Evolutionary conservation across 2,113 vertebrate genomes (phyloP).

Genomic region (Balaenoptera acutorostrata): DNA sequence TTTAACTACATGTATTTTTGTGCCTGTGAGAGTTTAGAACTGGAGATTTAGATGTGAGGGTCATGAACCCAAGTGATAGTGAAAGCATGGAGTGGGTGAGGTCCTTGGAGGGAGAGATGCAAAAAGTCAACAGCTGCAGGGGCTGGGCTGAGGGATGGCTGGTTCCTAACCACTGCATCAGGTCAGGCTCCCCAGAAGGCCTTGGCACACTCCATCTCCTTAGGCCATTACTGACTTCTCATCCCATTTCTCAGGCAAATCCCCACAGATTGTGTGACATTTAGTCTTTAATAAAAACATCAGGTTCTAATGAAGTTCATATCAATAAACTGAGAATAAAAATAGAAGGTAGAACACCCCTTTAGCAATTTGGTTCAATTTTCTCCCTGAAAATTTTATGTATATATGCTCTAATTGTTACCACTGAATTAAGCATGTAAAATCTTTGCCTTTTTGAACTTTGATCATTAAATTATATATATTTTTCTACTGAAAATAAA

Average conservation of each 20-base stretch:
- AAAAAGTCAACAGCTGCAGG: background rate
- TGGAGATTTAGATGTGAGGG: background rate
- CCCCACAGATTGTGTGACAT: background rate
- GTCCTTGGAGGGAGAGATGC: background rate
- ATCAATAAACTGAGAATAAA: constrained; percentile 58
- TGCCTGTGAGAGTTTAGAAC: background rate
- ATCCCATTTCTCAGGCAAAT: background rate
- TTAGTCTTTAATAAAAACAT: background rate
- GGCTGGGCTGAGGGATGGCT: background rate
- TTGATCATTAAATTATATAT: background rate
- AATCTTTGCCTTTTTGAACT: background rate
- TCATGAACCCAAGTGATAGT: background rate
- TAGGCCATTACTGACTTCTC: background rate
- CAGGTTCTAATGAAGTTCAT: constrained; percentile 25
- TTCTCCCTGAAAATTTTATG: background rate
- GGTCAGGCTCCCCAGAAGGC: background rate
- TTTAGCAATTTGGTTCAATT: background rate
- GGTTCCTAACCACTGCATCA: background rate
- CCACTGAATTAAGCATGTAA: background rate
- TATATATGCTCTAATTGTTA: background rate
- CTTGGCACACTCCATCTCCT: background rate
- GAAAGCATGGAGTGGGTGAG: background rate
- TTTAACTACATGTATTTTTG: background rate
- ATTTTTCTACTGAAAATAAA: constrained; percentile 19
- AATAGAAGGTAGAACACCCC: constrained; percentile 2